Base-by-base conservation (phyloP, 2,797 vertebrate species). In the Poecilia wingei region DNA sequence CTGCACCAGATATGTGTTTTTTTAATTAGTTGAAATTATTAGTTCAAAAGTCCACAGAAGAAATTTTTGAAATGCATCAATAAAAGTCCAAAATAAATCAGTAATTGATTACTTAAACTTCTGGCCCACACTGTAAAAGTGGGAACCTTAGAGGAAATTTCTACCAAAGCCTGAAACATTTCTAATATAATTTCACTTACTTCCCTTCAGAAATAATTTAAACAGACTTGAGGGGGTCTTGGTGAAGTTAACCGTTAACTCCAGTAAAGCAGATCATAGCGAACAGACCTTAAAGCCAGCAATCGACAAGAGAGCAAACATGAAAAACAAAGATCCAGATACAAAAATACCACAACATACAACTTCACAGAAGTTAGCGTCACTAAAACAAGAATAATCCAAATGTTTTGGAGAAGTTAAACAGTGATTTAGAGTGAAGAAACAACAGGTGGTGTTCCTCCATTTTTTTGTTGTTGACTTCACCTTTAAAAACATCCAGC, bases 321-420 rank as follows among this genome's bases (percentile, higher is more conserved):
- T 84, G 76, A 94, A 94, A 74, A 95, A 96, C 95, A 96, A 95
- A 94, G 92, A 97, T 96, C 96, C 95, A 93, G 95, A 96, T 97
- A 97, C 95, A 96, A 97, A 70, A 97, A 97, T 96, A 95, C 79
- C 82, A 79, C 89, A 93, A 96, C 96, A 93, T 95, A 97, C 96
- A 99, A 98, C 98, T 99, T 99, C 98, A 98, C 96, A 96, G 98
- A 99, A 99, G 98, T 99, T 96, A 98, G 96, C 96, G 92, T 93
- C 77, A 86, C 91, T 77, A 25, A 76, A 68, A 20, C 79, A 53
- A 90, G 87, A 85, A 82, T 9, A 74, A 84, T 80, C 31, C 71
- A 47, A 81, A 85, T 64, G 61, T 25, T 78, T 78, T 72, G 0
- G 76, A 82, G 84, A 87, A 73, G 59, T 70, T 47, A 57, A 79